Base-by-base conservation (phyloP, 2,888 invertebrate species). In the Cloeon dipterum region DNA sequence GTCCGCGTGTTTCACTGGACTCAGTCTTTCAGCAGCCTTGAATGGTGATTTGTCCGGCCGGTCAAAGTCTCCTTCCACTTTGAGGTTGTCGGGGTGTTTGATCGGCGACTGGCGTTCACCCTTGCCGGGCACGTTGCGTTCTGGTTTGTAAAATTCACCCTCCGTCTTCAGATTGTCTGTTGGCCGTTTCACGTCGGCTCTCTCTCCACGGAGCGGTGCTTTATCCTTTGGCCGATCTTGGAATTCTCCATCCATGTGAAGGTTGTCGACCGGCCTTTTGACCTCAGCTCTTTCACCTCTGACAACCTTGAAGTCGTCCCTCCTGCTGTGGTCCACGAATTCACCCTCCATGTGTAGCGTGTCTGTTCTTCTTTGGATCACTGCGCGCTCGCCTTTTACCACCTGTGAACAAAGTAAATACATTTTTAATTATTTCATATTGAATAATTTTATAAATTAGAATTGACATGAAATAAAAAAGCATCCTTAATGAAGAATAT, bases 241-340 rank as follows among this genome's bases (percentile, higher is more conserved):
- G 38, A 47, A 47, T 14, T 48, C 43, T 13, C 48, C 47, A 18
- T 43, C 44, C 29, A 45, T 39, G 26, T 36, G 38, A 2, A 48
- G 37, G 33, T 47, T 47, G 29, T 47, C 47, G 2, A 32, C 37
- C 14, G 44, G 49, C 20, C 21, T 35, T 3, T 37, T 36, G 11
- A 33, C 39, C 32, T 39, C 39, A 0, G 44, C 42, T 7, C 44
- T 37, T 32, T 45, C 41, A 13, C 40, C 41, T 66, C 65, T 1
- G 73, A 72, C 11, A 72, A 72, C 34, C 69, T 61, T 48, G 71
- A 73, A 25, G 65, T 65, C 53, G 25, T 43, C 42, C 21, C 35
- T 41, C 21, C 35, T 38, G 33, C 47, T 59, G 58, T 42, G 58
- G 54, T 20, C 47, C 46, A 48, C 50, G 45, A 55, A 62, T 18